Evolutionary conservation across 2,888 invertebrate genomes (phyloP), one percentile per base, ranked within the genome.

Genomic region (Tetragonisca angustula): DNA sequence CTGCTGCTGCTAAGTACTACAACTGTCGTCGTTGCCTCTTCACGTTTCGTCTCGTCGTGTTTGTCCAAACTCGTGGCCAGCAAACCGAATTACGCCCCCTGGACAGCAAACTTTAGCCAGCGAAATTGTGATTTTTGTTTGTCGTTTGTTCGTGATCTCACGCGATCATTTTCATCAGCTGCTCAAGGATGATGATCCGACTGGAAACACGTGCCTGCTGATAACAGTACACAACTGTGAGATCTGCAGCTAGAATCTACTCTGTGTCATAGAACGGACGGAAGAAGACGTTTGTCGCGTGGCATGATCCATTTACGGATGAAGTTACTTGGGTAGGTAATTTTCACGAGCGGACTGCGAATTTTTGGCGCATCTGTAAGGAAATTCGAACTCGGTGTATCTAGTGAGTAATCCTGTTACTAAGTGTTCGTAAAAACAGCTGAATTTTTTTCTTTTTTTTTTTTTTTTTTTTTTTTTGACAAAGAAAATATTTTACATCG

Each of bases 261-360:
- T n/a, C 24, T 36, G 19, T 19, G 36, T 17, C 52, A 11, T 24
- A 2, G 2, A 21, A 21, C 62, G 17, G 4, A 62, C 79, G 70
- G 54, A 71, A 77, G 70, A 50, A 73, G 43, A 73, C 43, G 15
- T 65, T 27, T 64, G 43, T 36, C 27, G 27, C 49, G 54, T 21
- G n/a, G n/a, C 49, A 27, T 65, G 32, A n/a, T 74, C 19, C 27
- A 61, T 61, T 21, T 43, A 75, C 61, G 17, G 52, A 24, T 43
- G 21, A 17, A 24, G 21, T 59, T 49, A 56, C 62, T 32, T n/a
- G 9, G 64, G 62, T 69, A 81, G 71, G 71, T 81, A 81, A 65
- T 56, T 49, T 56, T 70, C 24, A 59, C 59, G n/a, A 43, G 71
- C 21, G 24, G 32, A 32, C 43, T 43, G 43, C 43, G 43, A 43